Evolutionary conservation across 2,888 invertebrate genomes (phyloP), one percentile per base, ranked within the genome.

Genomic region (Lepidochrysops patricia): DNA sequence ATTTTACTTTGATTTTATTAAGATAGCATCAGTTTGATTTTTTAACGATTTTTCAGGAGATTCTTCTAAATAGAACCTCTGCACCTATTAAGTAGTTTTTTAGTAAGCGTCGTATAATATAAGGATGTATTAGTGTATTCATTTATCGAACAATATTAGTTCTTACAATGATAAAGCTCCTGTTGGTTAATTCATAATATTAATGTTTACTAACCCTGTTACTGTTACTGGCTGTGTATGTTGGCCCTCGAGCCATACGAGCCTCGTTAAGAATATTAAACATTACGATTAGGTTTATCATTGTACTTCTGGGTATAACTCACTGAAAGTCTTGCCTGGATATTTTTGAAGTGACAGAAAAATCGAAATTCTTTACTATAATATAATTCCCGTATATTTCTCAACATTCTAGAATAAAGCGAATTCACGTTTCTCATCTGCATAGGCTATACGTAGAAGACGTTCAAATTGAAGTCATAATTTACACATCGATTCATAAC

Each of bases 401-500:
- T n/a, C 29, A 9, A 29, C 29, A 29, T 29, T 29, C 9, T 6
- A 29, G 29, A 29, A 5, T 29, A 2, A 9, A 9, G 29, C 7
- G 29, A 29, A 29, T 29, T 29, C 13, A 13, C 35, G 27, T 13
- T 57, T 29, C 57, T 48, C 48, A 29, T 57, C 26, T 57, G 35
- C 35, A n/a, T n/a, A n/a, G 34, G 56, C 59, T 57, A 50, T 37
- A 37, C 50, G 19, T 27, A n/a, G 50, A 56, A 57, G 48, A 58
- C 35, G 32, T 34, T 27, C 54, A 62, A 60, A 56, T 64, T 56
- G 57, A 34, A 48, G 52, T 54, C 57, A 59, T 58, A 60, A 60
- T 60, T 48, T 58, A 61, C 61, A 61, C 50, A 48, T 43, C 52
- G 52, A 61, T 61, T 59, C 54, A 60, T 35, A 48, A 57, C 61